Conservation (phyloP, 2,888 invertebrate genomes). For the Phengaris alcon region DNA sequence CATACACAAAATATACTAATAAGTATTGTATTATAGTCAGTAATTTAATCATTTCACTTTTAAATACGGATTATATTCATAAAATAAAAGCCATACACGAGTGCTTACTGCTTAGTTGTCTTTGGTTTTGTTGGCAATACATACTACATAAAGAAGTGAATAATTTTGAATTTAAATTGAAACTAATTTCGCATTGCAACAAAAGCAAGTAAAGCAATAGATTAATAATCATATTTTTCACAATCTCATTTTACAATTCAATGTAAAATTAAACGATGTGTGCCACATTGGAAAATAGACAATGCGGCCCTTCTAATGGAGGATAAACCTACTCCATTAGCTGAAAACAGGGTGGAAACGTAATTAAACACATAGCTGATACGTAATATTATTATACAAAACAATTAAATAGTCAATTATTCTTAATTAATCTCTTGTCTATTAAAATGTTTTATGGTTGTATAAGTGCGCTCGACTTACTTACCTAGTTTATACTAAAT, state of each 20-base stretch:
- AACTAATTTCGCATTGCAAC: background rate
- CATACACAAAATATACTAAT: too few relatives aligned
- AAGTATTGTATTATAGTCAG: too few relatives aligned
- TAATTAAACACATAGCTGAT: slow-evolving; percentile 20
- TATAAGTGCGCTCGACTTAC: too few relatives aligned
- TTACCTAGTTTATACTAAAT: too few relatives aligned
- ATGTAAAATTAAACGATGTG: slow-evolving; percentile 31
- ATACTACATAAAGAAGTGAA: too few relatives aligned
- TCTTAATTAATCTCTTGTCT: background rate
- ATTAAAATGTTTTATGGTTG: too few relatives aligned
- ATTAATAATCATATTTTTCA: slow-evolving; percentile 24
- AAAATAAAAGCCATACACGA: too few relatives aligned
- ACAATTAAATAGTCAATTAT: background rate
- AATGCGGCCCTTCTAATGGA: slow-evolving; percentile 31
- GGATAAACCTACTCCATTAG: slow-evolving; percentile 31
- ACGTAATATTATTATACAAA: background rate
- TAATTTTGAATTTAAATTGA: background rate
- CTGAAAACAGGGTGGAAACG: slow-evolving; percentile 24
- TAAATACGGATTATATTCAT: too few relatives aligned
- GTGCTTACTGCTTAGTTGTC: too few relatives aligned
- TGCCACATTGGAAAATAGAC: slow-evolving; percentile 30
- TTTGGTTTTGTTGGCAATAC: too few relatives aligned
- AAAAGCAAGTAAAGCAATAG: background rate
- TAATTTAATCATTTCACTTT: too few relatives aligned
- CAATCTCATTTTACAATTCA: slow-evolving; percentile 27